Percentiles rank a stretch among this genome's conserved stretches.
Evolutionary conservation across 2,797 vertebrate species (phyloP).

Genomic region (Acrossocheilus fasciatus): DNA sequence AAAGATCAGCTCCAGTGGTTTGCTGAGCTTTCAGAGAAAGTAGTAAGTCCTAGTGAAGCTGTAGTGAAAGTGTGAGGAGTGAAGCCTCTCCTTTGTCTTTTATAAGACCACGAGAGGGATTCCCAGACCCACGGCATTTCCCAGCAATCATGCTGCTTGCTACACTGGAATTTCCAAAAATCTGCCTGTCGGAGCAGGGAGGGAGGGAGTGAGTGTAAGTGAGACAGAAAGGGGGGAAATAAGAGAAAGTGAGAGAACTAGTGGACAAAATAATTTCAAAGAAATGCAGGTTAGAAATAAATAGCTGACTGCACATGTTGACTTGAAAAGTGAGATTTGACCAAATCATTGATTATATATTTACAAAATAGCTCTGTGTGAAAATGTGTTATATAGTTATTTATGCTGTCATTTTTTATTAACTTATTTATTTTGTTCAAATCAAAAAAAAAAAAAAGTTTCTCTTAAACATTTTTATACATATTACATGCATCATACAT

Average conservation of each 20-base stretch:
- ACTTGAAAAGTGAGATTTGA: neutral
- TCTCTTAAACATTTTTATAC: neutral
- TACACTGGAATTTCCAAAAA: slow-evolving; percentile 62
- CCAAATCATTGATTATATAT: neutral
- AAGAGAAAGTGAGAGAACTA: neutral
- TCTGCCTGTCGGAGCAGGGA: neutral
- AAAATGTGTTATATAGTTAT: neutral
- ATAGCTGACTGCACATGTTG: neutral
- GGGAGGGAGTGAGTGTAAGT: neutral
- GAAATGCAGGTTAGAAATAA: neutral
- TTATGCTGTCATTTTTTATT: neutral
- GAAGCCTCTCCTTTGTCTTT: slow-evolving; percentile 64
- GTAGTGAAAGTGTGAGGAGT: slow-evolving; percentile 40
- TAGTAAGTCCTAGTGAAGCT: neutral
- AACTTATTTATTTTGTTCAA: too few species aligned
- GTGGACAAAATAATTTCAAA: neutral
- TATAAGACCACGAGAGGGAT: slow-evolving; percentile 57
- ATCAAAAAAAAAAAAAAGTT: neutral
- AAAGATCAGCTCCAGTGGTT: neutral
- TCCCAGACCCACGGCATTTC: slow-evolving; percentile 67
- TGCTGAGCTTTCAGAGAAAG: slow-evolving; percentile 4
- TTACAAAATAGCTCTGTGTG: neutral
- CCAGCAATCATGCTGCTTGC: slow-evolving; percentile 56
- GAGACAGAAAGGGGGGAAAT: neutral
- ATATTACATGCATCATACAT: neutral